A percentile compares a stretch with the other conserved stretches of the same genome.
phyloP scores from a whole-genome alignment of 2,797 vertebrate species.

The Manis crassicaudata region DNA sequence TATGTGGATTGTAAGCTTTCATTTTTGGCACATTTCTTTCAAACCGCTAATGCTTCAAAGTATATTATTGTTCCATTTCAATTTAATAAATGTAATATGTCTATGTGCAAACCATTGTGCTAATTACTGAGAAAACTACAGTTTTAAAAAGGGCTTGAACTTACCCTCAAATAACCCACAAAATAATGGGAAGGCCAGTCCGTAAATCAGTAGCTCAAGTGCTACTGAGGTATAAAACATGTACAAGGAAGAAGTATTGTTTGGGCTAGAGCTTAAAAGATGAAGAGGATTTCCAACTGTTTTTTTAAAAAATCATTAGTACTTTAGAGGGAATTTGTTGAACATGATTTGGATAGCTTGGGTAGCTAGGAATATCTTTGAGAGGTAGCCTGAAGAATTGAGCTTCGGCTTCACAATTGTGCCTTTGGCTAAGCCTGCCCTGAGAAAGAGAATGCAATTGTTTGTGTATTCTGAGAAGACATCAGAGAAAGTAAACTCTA shows the following conservation, averaged over 20 bases:
- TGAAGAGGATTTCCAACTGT: not conserved
- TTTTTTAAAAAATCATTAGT: not conserved
- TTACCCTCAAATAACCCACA: not conserved
- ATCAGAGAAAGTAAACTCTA: conserved; percentile 30
- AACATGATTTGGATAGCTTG: not conserved
- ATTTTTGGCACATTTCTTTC: conserved; percentile 40
- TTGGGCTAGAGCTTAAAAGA: not conserved
- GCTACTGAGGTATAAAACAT: not conserved
- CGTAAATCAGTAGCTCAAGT: not conserved
- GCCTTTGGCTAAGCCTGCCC: not conserved
- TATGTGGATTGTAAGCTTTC: not conserved
- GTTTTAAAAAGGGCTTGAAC: not conserved
- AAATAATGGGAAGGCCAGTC: not conserved
- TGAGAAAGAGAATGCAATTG: conserved; percentile 39
- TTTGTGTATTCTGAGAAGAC: conserved; percentile 18
- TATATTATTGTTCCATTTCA: not conserved
- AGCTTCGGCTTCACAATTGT: not conserved
- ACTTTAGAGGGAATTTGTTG: not conserved
- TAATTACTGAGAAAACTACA: not conserved
- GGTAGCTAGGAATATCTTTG: not conserved
- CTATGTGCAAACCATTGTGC: not conserved
- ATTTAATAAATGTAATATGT: not conserved
- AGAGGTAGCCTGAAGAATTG: not conserved
- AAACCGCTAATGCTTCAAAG: conserved; percentile 34
- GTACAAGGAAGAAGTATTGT: not conserved